These are phyloP conservation scores for Spialia ferax DNA, from an alignment of 2,888 invertebrate genomes.

Conservation along the genomic window DNA sequence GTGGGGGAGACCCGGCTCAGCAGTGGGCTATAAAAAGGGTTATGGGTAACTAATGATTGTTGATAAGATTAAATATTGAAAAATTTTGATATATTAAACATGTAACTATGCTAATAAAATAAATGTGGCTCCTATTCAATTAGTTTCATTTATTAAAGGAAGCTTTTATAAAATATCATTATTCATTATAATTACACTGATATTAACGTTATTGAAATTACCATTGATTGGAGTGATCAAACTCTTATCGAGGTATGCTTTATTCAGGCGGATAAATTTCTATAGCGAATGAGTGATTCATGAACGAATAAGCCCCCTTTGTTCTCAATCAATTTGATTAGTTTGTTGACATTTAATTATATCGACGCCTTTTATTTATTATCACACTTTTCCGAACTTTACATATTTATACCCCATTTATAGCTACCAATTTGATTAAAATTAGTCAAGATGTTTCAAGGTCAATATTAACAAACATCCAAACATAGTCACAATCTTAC, in stretches of 20 bases:
- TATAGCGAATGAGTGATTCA: slow-evolving; percentile 16
- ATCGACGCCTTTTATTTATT: background rate
- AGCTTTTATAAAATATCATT: background rate
- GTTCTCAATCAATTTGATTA: background rate
- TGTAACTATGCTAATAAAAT: background rate
- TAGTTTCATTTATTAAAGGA: background rate
- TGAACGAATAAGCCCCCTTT: slow-evolving; percentile 10
- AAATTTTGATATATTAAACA: too few relatives aligned
- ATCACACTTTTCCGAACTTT: background rate
- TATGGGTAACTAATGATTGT: too few relatives aligned
- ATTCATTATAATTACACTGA: background rate
- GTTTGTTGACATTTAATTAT: background rate
- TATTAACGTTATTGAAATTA: background rate
- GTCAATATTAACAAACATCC: too few relatives aligned
- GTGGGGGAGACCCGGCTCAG: too few relatives aligned
- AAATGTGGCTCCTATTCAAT: background rate
- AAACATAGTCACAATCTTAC: too few relatives aligned
- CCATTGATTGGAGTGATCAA: background rate
- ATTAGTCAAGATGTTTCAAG: too few relatives aligned
- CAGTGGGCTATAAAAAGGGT: too few relatives aligned
- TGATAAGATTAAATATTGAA: too few relatives aligned
- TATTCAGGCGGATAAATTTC: slow-evolving; percentile 16
- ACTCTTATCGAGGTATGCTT: slow-evolving; percentile 19
- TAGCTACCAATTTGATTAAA: too few relatives aligned
- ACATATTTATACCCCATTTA: too few relatives aligned